Evolutionary conservation across 1,140 invertebrate species (phyloP).

Genomic region (Leptoteleia sp.): DNA sequence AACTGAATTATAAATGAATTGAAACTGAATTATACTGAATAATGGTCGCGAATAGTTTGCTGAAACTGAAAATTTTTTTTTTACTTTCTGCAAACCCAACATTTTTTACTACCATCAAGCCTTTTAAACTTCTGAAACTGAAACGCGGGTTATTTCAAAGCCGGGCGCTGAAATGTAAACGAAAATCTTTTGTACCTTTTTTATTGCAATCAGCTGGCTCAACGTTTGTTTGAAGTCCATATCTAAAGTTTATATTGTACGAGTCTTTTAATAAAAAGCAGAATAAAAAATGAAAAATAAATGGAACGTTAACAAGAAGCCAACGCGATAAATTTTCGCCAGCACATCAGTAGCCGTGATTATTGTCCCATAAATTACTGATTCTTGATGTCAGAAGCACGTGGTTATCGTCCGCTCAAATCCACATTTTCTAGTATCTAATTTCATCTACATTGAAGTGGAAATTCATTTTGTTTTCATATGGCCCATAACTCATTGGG

Average conservation of each 20-base stretch:
- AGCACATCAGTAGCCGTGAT: no score
- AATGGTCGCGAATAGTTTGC: no score
- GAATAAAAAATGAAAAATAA: conserved; percentile 3
- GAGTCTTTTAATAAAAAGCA: conserved; percentile 7
- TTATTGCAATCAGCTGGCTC: conserved; percentile 22
- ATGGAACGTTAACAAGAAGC: no score
- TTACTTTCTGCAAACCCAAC: conserved; percentile 1
- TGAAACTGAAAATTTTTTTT: background rate
- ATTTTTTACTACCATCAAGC: conserved; percentile 20
- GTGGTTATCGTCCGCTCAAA: no score
- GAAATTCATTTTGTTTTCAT: no score
- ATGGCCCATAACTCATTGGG: no score
- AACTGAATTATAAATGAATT: background rate
- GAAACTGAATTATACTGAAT: no score
- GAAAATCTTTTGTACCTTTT: conserved; percentile 38
- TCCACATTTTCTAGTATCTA: no score
- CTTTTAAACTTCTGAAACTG: conserved; percentile 27
- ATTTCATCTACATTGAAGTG: no score
- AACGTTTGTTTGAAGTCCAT: conserved; percentile 41
- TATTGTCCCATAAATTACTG: no score
- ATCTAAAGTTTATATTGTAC: conserved; percentile 34
- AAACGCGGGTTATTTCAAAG: conserved; percentile 27
- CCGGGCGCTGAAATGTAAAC: conserved; percentile 36
- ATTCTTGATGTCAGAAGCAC: no score
- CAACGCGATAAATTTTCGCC: conserved; percentile 2